A percentile compares a stretch with the other conserved stretches of the same genome.
These are phyloP conservation scores for Ormia ochracea DNA, from an alignment of 2,888 invertebrate genomes.

Conservation along the genomic window DNA sequence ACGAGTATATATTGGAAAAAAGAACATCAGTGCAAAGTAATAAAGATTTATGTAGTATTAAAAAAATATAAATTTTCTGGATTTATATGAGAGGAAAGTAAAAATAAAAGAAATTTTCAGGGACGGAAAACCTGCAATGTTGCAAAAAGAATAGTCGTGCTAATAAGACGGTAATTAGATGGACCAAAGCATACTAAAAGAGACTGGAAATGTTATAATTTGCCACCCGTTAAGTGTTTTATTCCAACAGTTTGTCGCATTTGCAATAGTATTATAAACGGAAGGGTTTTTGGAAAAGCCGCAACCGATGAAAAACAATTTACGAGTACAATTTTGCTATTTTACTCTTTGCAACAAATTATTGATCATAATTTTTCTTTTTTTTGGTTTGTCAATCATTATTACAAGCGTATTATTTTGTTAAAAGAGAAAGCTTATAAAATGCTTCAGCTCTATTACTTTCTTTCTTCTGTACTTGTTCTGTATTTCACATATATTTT, in stretches of 20 bases:
- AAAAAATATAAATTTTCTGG: not conserved
- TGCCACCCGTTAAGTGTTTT: not conserved
- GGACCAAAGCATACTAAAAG: not conserved
- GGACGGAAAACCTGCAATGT: not conserved
- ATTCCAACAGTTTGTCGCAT: not conserved
- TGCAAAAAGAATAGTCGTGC: not conserved
- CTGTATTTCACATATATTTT: no score
- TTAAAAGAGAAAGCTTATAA: no score
- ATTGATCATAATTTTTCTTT: no score
- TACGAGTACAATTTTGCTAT: no score
- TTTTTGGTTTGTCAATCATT: no score
- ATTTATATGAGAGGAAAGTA: not conserved
- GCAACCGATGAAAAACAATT: no score
- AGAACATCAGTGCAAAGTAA: conserved; percentile 12
- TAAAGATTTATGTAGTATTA: conserved; percentile 12
- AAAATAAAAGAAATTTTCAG: conserved; percentile 19
- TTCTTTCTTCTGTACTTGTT: no score
- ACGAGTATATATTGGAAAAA: no score
- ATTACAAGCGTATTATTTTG: no score
- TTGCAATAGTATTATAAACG: not conserved
- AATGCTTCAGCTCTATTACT: no score
- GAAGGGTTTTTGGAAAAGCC: no score
- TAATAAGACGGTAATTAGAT: not conserved
- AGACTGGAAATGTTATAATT: not conserved
- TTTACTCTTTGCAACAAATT: no score